Conservation (phyloP, 2,113 vertebrate species). For the Sebastes fasciatus region DNA sequence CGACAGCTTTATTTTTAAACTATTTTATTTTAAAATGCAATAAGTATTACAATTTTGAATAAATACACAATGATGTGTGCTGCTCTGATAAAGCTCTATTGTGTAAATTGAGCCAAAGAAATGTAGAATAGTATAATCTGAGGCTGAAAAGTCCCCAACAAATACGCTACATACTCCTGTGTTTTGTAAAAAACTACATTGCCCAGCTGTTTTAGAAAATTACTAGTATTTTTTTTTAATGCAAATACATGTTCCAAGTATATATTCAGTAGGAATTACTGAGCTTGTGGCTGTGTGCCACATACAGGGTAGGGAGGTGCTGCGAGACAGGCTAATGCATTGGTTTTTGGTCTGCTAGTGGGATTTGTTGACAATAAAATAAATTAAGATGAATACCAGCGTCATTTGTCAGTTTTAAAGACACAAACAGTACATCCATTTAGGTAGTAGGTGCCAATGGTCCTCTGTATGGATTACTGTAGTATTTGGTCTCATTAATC, state of each 20-base stretch:
- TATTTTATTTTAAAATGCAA: background rate
- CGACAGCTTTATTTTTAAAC: background rate
- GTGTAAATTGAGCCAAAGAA: background rate
- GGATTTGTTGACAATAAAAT: slow-evolving; percentile 23
- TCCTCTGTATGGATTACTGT: slow-evolving; percentile 25
- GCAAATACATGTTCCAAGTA: background rate
- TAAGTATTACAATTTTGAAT: background rate
- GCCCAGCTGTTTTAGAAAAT: background rate
- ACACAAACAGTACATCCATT: slow-evolving; percentile 25
- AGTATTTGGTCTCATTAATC: slow-evolving; percentile 45
- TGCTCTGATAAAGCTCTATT: background rate
- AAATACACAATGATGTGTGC: background rate
- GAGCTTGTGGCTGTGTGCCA: background rate
- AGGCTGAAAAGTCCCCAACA: background rate
- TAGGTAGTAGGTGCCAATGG: slow-evolving; percentile 18
- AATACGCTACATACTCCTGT: background rate
- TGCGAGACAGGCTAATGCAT: slow-evolving; percentile 6
- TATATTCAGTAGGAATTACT: background rate
- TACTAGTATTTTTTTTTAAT: background rate
- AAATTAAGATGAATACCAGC: background rate
- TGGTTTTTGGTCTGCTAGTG: slow-evolving; percentile 15
- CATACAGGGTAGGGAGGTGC: background rate
- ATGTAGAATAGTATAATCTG: background rate
- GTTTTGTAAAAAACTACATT: background rate
- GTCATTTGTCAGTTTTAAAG: slow-evolving; percentile 20